Percentiles rank a stretch among this genome's conserved stretches.
phyloP scores from a whole-genome alignment of 2,797 vertebrate genomes.

The Lerista edwardsae region DNA sequence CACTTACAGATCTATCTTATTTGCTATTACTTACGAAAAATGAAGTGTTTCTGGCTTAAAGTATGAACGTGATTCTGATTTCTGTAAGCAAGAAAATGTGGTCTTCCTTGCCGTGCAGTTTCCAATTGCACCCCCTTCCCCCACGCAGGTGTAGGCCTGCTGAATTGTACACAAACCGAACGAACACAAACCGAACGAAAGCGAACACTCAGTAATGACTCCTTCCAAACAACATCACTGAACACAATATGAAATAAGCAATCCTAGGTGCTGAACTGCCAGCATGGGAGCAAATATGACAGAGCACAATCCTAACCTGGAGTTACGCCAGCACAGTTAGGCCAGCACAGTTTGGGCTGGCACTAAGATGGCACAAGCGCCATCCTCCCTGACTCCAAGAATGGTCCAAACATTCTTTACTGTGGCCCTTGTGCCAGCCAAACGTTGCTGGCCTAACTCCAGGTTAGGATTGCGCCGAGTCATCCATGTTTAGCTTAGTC shows the following conservation, averaged over 20 bases:
- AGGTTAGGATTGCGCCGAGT: too few species aligned
- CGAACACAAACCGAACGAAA: too few species aligned
- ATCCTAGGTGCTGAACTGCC: background rate
- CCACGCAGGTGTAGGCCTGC: background rate
- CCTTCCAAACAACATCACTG: background rate
- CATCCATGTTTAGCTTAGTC: constrained; percentile 11
- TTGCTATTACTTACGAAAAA: background rate
- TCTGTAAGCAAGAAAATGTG: constrained; percentile 1
- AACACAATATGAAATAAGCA: constrained; percentile 10
- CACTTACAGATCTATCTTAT: background rate
- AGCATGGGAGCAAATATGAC: constrained; percentile 8
- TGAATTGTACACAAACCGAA: constrained; percentile 7
- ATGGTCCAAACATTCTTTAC: too few species aligned
- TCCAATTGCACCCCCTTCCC: background rate
- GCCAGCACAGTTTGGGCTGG: too few species aligned
- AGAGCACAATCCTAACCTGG: too few species aligned
- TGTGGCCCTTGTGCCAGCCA: too few species aligned
- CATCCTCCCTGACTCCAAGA: too few species aligned
- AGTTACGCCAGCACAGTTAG: too few species aligned
- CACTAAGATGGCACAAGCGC: too few species aligned
- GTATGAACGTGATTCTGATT: background rate
- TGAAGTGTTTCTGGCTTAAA: constrained; percentile 7
- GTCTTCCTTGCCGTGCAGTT: background rate
- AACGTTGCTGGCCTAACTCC: too few species aligned
- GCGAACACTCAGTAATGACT: background rate